Evolutionary conservation across 1,140 invertebrate species (phyloP), one percentile per base, ranked within the genome.

Genomic region (Ips nitidus): DNA sequence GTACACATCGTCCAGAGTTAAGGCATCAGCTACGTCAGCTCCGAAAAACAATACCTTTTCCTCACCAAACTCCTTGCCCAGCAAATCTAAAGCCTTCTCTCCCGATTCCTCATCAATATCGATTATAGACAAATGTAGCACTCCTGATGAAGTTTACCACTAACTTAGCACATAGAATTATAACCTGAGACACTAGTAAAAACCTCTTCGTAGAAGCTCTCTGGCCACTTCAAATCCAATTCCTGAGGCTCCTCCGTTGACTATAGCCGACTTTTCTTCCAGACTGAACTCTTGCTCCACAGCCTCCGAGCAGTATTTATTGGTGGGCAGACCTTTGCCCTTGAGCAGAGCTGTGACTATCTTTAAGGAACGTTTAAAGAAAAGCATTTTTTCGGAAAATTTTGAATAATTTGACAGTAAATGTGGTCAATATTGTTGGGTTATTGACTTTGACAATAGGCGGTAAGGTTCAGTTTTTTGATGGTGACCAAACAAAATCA

Each of bases 21-120:
- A 71, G 4, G 70, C 64, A 41, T 75, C 71, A 5, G 80, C 71
- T 7, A 82, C 81, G n/a, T 83, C 80, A 38, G 78, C 78, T 42
- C 75, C 69, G 3, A 82, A 66, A 52, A 80, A 82, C n/a, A 79
- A 71, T 0, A 74, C 76, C 6, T 70, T 71, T 1, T 69, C 74
- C 37, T 77, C 76, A 2, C 80, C 80, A 45, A 80, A 82, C 67
- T 81, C 73, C 2, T 77, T 66, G 2, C 68, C 62, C 1, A 78
- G 55, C 42, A 69, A 41, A 61, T 63, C 71, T 52, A 73, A 50
- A 4, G 70, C 74, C 39, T 61, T 41, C 55, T 72, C 68, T 5
- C 72, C 74, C 41, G 65, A 69, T 36, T 74, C 68, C 38, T 73
- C 70, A 62, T 76, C 64, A 8, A 69, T 65, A 43, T 77, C 75